Conservation (phyloP, 2,888 invertebrate species). For the Eupithecia subumbrata region DNA sequence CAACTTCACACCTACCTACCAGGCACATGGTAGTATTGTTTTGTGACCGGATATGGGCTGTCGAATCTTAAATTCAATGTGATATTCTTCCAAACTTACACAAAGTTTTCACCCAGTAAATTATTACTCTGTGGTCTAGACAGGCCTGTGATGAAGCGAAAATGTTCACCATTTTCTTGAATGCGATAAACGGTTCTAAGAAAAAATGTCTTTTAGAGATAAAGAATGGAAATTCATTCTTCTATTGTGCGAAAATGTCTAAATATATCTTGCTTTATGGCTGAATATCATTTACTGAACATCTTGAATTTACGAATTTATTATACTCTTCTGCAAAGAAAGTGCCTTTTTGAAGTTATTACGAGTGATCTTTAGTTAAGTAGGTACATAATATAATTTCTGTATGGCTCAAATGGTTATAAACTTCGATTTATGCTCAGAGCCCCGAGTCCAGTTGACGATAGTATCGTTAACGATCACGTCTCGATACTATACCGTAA, state of each 20-base stretch:
- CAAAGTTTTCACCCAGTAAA: not conserved
- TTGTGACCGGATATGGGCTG: not conserved
- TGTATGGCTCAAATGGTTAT: not conserved
- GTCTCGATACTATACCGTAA: too few species aligned
- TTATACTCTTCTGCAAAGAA: not conserved
- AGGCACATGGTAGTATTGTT: too few species aligned
- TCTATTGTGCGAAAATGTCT: constrained; percentile 22
- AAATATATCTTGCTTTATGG: constrained; percentile 24
- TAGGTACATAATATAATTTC: not conserved
- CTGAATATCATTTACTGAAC: constrained; percentile 21
- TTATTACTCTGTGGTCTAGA: constrained; percentile 15
- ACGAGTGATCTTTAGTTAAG: not conserved
- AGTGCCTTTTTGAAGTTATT: not conserved
- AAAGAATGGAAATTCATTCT: constrained; percentile 28
- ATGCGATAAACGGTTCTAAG: constrained; percentile 16
- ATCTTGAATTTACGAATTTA: not conserved
- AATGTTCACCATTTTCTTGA: constrained; percentile 22
- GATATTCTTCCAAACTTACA: not conserved
- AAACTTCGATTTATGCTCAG: not conserved
- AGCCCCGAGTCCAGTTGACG: too few species aligned
- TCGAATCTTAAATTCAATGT: not conserved
- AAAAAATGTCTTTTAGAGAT: constrained; percentile 20
- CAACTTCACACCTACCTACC: too few species aligned
- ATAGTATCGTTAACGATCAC: too few species aligned
- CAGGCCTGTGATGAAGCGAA: constrained; percentile 7